Conservation (phyloP, 23 tunicate species). For the Styela clava region DNA sequence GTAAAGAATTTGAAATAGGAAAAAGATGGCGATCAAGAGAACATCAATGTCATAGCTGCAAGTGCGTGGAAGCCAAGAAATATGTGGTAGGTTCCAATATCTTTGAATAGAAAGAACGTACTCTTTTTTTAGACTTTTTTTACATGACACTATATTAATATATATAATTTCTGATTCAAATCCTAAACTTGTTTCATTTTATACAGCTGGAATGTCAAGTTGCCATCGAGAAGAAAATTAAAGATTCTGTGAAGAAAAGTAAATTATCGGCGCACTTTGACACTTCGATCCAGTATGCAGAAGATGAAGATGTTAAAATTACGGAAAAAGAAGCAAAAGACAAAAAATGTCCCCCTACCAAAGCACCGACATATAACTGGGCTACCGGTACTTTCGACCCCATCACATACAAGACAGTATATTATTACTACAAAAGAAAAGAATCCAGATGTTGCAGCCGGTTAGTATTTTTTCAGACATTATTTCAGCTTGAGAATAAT, state of each 20-base stretch:
- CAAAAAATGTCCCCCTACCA: constrained; percentile 12
- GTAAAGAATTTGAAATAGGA: not conserved
- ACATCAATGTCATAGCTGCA: not conserved
- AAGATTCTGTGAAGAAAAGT: not conserved
- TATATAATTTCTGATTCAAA: too few relatives aligned
- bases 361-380: constrained; percentile 15
- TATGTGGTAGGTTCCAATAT: not conserved
- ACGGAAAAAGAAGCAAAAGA: constrained; percentile 5
- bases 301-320: not conserved
- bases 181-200: not conserved
- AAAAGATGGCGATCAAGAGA: not conserved
- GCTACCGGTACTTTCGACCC: constrained; percentile 16
- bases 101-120: too few relatives aligned
- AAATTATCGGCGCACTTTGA: not conserved
- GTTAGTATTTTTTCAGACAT: not conserved
- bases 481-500: not conserved
- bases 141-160: too few relatives aligned
- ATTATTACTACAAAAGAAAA: constrained; percentile 3
- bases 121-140: too few relatives aligned
- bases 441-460: constrained; percentile 13
- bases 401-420: constrained; percentile 7
- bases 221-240: not conserved
- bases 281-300: not conserved
- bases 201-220: not conserved
- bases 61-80: not conserved